A percentile compares a stretch with the other conserved stretches of the same genome.
phyloP scores from a whole-genome alignment of 92 coral and sea anemone genomes.

The Siderastrea siderea region DNA sequence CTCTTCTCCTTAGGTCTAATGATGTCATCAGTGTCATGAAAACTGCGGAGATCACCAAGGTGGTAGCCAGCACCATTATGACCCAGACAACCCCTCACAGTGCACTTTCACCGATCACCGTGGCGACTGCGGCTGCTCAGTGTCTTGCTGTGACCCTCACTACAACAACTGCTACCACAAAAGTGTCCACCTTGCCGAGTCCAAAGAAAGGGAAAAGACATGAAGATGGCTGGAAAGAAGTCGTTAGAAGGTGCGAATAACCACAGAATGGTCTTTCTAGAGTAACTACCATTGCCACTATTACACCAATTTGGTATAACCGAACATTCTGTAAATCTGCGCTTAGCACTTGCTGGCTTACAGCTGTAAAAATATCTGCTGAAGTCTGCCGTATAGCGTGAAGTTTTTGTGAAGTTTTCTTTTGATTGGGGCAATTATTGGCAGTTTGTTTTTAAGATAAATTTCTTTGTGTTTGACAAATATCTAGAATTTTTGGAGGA shows the following conservation, averaged over 20 bases:
- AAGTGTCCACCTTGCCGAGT: conserved; percentile 85
- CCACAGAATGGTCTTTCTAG: not conserved
- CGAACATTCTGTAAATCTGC: no score
- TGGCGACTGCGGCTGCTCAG: conserved; percentile 99
- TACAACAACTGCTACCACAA: conserved; percentile 87
- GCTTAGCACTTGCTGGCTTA: no score
- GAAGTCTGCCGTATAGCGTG: no score
- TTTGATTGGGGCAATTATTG: no score
- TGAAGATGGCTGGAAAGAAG: conserved; percentile 99
- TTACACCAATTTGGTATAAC: no score
- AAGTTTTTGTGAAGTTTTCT: no score
- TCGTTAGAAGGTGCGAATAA: conserved; percentile 83
- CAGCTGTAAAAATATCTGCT: no score
- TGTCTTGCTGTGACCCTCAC: conserved; percentile 96
- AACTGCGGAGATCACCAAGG: conserved; percentile 93
- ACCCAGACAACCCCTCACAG: conserved; percentile 94
- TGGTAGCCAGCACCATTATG: conserved; percentile 91
- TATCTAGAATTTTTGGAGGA: no score
- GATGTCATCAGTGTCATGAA: conserved; percentile 90
- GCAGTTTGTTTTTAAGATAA: no score
- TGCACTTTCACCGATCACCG: conserved; percentile 96
- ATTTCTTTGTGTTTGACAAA: no score
- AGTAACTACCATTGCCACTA: not conserved
- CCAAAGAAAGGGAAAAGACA: conserved; percentile 93
- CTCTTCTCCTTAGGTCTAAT: conserved; percentile 56